Evolutionary conservation across 1,140 invertebrate genomes (phyloP), one percentile per base, ranked within the genome.

Genomic region (Adoxophyes honmai): DNA sequence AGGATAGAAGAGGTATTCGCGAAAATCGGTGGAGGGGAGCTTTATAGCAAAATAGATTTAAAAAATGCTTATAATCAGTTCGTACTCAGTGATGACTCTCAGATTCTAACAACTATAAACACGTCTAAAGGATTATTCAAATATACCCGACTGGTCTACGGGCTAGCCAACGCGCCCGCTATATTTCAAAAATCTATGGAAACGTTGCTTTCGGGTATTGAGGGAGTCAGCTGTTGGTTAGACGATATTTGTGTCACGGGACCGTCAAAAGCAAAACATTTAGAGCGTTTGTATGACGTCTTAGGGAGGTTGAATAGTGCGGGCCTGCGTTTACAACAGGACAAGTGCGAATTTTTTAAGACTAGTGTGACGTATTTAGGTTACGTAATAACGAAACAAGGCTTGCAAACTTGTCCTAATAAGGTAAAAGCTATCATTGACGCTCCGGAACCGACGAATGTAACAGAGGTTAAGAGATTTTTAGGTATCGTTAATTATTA

Each of bases 131-230:
- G 77, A 0, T 53, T 82, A 9, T 83, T 68, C 68, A 57, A 56
- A 52, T 80, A 72, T 55, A 80, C 66, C 1, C 51, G 80, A n/a
- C 56, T 81, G 53, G 69, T 75, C 11, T 75, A 73, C 36, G 77
- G 77, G 0, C 51, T 81, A n/a, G 57, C 79, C 1, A 73, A 66
- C 34, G 71, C 71, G 0, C 81, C 78, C 0, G 70, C 67, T 10
- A 70, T 79, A 16, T 86, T 83, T 66, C 74, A 79, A 65, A 61
- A 62, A 53, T 64, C 74, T 0, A 68, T 86, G 42, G 79, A 83
- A 60, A 68, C 66, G 51, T 44, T 83, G 8, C 56, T 86, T n/a
- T 52, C 64, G 14, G 73, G 73, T 0, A 53, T 72, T 13, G 55
- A 72, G 1, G 70, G 78, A 0, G 65, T 73, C 1, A 60, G 60